phyloP scores from a whole-genome alignment of 2,888 invertebrate species.

The Rhagonycha fulva region DNA sequence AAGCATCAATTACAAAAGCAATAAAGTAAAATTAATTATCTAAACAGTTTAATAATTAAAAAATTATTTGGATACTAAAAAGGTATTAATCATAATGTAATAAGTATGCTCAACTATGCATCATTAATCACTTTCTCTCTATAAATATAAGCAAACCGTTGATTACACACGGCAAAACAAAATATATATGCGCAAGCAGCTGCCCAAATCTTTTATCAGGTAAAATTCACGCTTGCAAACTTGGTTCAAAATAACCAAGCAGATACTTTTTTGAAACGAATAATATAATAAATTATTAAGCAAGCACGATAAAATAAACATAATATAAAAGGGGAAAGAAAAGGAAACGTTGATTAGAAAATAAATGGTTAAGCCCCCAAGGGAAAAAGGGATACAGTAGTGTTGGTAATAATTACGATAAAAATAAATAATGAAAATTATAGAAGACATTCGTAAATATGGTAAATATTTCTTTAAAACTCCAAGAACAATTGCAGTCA shows the following conservation, averaged over 20 bases:
- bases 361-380: neutral
- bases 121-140: slow-evolving; percentile 30
- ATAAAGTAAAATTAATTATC: neutral
- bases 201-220: slow-evolving; percentile 41
- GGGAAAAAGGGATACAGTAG: neutral
- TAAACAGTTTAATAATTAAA: slow-evolving; percentile 1
- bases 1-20: neutral
- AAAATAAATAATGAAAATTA: neutral
- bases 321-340: neutral
- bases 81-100: slow-evolving; percentile 6
- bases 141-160: slow-evolving; percentile 16
- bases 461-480: neutral
- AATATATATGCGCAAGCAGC: slow-evolving; percentile 44
- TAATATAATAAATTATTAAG: neutral
- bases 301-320: neutral
- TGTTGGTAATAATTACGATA: neutral
- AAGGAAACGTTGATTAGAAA: neutral
- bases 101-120: slow-evolving; percentile 17
- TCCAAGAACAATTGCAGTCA: neutral
- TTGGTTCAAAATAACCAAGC: neutral
- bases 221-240: neutral
- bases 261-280: neutral
- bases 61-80: neutral
- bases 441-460: neutral
- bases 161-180: slow-evolving; percentile 37